These are phyloP conservation scores for Scalopus aquaticus DNA, from an alignment of 2,113 vertebrate genomes.

Conservation along the genomic window DNA sequence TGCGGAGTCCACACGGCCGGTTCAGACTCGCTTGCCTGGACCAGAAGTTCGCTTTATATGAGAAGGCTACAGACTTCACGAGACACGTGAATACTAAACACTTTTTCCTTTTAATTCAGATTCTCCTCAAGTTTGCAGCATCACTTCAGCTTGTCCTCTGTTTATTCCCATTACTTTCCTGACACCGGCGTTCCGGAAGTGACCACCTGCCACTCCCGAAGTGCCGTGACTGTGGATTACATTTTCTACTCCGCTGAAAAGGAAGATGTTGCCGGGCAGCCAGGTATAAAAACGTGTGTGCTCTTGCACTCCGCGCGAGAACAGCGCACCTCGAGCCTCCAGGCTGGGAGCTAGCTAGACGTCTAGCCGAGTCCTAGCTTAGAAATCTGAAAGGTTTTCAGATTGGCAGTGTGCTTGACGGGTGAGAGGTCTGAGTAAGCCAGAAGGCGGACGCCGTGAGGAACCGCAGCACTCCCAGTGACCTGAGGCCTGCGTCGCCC, in stretches of 20 bases:
- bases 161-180: conserved; percentile 90
- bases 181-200: conserved; percentile 91
- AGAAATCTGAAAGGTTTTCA: conserved; percentile 8
- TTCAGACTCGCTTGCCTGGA: not conserved
- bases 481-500: not conserved
- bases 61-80: not conserved
- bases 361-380: not conserved
- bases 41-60: conserved; percentile 8
- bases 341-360: not conserved
- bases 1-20: not conserved
- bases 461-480: not conserved
- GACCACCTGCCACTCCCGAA: conserved; percentile 94
- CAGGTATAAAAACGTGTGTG: conserved; percentile 81
- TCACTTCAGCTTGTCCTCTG: conserved; percentile 90
- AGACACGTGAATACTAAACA: not conserved
- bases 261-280: conserved; percentile 54
- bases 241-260: conserved; percentile 93
- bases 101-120: conserved; percentile 68
- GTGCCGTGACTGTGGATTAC: conserved; percentile 96
- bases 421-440: not conserved
- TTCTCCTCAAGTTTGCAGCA: conserved; percentile 87
- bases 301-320: not conserved
- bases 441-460: not conserved
- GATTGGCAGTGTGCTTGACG: not conserved
- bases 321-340: not conserved